phyloP scores from a whole-genome alignment of 2,888 invertebrate genomes.

The Marasmarcha lunaedactyla region DNA sequence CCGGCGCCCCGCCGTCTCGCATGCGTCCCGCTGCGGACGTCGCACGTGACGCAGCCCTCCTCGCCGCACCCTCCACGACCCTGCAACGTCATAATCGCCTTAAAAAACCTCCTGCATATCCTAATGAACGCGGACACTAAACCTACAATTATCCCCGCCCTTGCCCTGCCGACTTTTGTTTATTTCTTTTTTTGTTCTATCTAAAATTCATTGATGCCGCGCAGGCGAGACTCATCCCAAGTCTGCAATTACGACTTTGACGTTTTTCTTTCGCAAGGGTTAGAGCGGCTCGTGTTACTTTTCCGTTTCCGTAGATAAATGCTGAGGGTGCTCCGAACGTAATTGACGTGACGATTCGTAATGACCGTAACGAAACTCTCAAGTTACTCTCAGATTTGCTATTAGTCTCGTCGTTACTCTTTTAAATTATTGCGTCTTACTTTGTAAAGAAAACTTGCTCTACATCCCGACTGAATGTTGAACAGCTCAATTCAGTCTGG shows the following conservation, averaged over 20 bases:
- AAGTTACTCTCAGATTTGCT: conserved; percentile 29
- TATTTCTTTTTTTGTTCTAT: conserved; percentile 45
- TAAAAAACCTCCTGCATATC: conserved; percentile 59
- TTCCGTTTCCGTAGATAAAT: conserved; percentile 36
- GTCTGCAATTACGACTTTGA: conserved; percentile 52
- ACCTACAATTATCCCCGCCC: conserved; percentile 55
- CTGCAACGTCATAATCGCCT: conserved; percentile 64
- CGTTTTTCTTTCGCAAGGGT: conserved; percentile 27
- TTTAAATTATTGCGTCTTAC: conserved; percentile 2
- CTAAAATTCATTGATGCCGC: conserved; percentile 47
- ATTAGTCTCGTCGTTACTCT: conserved; percentile 23
- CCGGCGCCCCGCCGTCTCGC: conserved; percentile 66
- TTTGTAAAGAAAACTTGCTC: conserved; percentile 5
- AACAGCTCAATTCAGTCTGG: too few relatives aligned
- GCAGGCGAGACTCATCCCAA: conserved; percentile 50
- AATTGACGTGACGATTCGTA: conserved; percentile 41
- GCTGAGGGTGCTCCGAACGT: conserved; percentile 32
- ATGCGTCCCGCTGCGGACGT: conserved; percentile 68
- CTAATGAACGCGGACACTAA: conserved; percentile 60
- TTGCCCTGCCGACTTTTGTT: conserved; percentile 34
- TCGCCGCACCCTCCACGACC: conserved; percentile 55
- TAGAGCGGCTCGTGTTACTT: conserved; percentile 35
- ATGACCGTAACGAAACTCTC: conserved; percentile 31
- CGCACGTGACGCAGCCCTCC: conserved; percentile 70
- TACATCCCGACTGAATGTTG: too few relatives aligned